These are phyloP conservation scores for Netelia fuscicornis DNA, from an alignment of 2,888 invertebrate genomes.

Conservation along the genomic window DNA sequence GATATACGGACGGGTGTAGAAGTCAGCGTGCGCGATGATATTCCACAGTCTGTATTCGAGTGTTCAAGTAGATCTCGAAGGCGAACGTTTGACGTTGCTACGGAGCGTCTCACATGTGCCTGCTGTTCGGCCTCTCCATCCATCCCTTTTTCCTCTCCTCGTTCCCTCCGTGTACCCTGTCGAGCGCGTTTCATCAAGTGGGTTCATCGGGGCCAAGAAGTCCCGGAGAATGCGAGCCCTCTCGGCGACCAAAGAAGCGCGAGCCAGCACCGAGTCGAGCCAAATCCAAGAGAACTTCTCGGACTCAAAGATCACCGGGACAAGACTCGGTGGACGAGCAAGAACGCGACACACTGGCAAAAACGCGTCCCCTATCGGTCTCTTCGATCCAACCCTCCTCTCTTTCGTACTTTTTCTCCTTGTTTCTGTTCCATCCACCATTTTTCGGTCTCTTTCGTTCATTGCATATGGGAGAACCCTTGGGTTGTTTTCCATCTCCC, in stretches of 20 bases:
- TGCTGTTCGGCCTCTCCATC: neutral
- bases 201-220: conserved; percentile 82
- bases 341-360: conserved; percentile 59
- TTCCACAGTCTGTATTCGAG: conserved; percentile 39
- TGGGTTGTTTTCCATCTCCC: conserved; percentile 61
- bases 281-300: conserved; percentile 48
- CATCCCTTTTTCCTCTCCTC: neutral
- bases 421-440: conserved; percentile 6
- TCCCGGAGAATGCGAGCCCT: conserved; percentile 70
- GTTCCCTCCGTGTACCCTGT: conserved; percentile 70
- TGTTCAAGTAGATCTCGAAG: conserved; percentile 38
- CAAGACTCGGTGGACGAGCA: conserved; percentile 35
- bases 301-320: conserved; percentile 57
- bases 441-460: conserved; percentile 36
- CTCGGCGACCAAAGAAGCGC: conserved; percentile 62
- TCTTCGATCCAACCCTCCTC: conserved; percentile 28
- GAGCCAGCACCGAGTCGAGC: conserved; percentile 68
- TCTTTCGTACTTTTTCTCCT: too few relatives aligned
- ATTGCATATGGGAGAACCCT: conserved; percentile 5
- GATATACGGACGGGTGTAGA: neutral
- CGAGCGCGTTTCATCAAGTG: conserved; percentile 81
- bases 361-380: conserved; percentile 67
- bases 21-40: conserved; percentile 23
- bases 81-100: conserved; percentile 19
- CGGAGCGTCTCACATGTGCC: neutral